phyloP scores from a whole-genome alignment of 2,888 invertebrate genomes.

The Latrodectus elegans region DNA sequence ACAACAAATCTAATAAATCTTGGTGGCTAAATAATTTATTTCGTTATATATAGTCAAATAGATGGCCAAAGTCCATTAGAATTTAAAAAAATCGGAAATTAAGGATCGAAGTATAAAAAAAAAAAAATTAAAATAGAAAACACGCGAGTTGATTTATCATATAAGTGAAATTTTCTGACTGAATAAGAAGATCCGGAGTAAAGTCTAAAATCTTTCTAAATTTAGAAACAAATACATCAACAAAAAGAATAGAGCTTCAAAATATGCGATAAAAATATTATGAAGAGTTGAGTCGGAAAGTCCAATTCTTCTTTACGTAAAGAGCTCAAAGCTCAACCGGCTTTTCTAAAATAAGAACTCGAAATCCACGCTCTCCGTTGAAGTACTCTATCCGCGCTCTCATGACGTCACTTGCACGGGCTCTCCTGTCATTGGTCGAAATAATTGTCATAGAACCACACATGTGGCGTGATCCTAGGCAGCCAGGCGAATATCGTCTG shows the following conservation, averaged over 20 bases:
- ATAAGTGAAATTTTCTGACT: neutral
- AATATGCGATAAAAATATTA: neutral
- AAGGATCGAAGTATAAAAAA: neutral
- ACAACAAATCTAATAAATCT: no score
- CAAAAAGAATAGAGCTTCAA: neutral
- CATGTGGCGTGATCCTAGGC: constrained; percentile 48
- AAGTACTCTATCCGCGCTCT: constrained; percentile 10
- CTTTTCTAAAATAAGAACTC: constrained; percentile 60
- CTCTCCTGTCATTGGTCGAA: constrained; percentile 29
- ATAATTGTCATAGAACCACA: constrained; percentile 60
- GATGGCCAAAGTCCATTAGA: constrained; percentile 15
- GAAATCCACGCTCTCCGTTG: constrained; percentile 24
- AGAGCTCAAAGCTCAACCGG: constrained; percentile 18
- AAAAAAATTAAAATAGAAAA: constrained; percentile 9
- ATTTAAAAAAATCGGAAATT: neutral
- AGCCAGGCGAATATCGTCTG: constrained; percentile 43
- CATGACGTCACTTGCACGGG: constrained; percentile 45
- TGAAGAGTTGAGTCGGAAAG: constrained; percentile 3
- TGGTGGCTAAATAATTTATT: no score
- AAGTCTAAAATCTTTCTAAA: constrained; percentile 38
- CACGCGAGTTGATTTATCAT: constrained; percentile 1
- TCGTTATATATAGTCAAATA: neutral
- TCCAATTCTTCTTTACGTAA: constrained; percentile 19
- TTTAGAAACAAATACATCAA: constrained; percentile 30
- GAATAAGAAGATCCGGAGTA: constrained; percentile 19